These are phyloP conservation scores for Gryllus longicercus DNA, from an alignment of 2,888 invertebrate species.

Conservation along the genomic window DNA sequence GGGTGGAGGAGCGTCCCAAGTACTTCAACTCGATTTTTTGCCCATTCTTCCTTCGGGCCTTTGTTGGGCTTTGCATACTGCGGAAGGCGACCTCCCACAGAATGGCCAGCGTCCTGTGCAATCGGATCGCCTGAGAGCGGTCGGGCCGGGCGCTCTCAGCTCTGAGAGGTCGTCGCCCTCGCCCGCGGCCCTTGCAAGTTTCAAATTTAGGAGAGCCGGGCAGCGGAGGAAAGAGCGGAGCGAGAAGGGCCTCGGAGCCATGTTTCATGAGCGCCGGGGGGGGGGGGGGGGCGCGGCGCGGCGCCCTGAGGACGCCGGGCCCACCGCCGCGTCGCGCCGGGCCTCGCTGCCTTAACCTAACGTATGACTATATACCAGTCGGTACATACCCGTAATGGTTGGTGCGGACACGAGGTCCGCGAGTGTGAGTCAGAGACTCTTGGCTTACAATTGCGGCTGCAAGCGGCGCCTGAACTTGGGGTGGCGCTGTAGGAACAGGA, in stretches of 20 bases:
- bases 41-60: too few species aligned
- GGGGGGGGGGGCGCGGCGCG: background rate
- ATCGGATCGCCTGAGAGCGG: background rate
- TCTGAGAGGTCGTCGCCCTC: background rate
- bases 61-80: too few species aligned
- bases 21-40: too few species aligned
- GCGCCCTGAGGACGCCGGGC: background rate
- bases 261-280: background rate
- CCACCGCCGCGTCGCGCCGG: background rate
- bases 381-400: slow-evolving; percentile 37
- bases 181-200: background rate
- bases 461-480: slow-evolving; percentile 36
- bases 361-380: slow-evolving; percentile 35
- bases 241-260: background rate
- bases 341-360: background rate
- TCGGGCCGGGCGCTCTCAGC: background rate
- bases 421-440: background rate
- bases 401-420: background rate
- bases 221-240: background rate
- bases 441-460: slow-evolving; percentile 28
- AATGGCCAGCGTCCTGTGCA: background rate
- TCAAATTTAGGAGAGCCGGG: background rate
- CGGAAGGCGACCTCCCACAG: too few species aligned
- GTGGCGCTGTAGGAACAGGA: slow-evolving; percentile 38
- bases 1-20: too few species aligned